Evolutionary conservation across 1,140 invertebrate species (phyloP).

Genomic region (Saccostrea cuccullata): DNA sequence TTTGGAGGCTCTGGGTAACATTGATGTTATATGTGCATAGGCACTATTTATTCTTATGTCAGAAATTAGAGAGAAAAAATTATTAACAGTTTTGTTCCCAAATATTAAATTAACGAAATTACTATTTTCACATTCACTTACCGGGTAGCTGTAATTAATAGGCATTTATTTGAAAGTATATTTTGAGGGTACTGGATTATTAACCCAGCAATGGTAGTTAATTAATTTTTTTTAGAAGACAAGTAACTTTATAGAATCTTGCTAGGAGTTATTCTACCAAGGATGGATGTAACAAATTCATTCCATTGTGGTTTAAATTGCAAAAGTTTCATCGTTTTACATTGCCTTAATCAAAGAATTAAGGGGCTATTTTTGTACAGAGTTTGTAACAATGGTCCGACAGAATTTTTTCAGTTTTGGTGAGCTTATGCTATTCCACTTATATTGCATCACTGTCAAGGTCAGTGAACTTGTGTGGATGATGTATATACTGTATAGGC

Average conservation of each 20-base stretch:
- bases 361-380: too few species aligned
- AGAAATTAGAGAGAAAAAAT: not conserved
- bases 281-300: not conserved
- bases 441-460: too few species aligned
- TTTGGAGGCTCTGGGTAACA: not conserved
- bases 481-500: too few species aligned
- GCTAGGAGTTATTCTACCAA: not conserved
- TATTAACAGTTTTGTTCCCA: too few species aligned
- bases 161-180: not conserved
- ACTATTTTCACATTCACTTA: too few species aligned
- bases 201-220: not conserved
- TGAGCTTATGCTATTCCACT: too few species aligned
- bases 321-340: not conserved
- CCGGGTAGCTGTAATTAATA: not conserved
- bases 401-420: too few species aligned
- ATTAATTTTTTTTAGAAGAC: not conserved
- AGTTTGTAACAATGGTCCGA: too few species aligned
- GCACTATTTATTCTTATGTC: not conserved
- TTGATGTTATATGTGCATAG: not conserved
- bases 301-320: not conserved
- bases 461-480: too few species aligned
- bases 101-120: too few species aligned
- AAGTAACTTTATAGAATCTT: not conserved
- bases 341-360: too few species aligned
- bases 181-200: not conserved